phyloP scores from a whole-genome alignment of 2,797 vertebrate genomes.

The Hydrolagus colliei region DNA sequence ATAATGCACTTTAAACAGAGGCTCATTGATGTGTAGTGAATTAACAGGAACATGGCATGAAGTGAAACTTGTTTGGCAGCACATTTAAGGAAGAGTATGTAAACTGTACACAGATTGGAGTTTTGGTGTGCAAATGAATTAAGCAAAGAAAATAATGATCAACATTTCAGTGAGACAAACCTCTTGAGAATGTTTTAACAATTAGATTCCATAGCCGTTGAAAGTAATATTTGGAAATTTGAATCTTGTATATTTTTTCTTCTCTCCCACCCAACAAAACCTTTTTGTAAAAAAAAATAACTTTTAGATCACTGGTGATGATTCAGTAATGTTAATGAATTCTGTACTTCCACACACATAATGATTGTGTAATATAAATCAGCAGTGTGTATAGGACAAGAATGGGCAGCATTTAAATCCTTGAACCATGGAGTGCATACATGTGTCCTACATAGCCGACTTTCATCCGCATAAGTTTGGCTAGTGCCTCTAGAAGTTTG shows the following conservation, averaged over 20 bases:
- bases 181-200: background rate
- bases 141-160: background rate
- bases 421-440: background rate
- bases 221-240: background rate
- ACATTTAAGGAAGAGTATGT: background rate
- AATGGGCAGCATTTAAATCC: slow-evolving; percentile 2
- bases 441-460: background rate
- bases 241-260: slow-evolving; percentile 11
- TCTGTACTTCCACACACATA: slow-evolving; percentile 12
- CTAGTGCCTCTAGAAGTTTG: slow-evolving; percentile 1
- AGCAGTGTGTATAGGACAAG: slow-evolving; percentile 3
- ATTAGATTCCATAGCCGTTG: background rate
- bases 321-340: slow-evolving; percentile 25
- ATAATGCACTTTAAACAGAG: slow-evolving; percentile 27
- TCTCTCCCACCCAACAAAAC: background rate
- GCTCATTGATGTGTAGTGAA: slow-evolving; percentile 20
- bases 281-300: background rate
- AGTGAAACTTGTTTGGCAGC: background rate
- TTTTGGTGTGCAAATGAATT: background rate
- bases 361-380: slow-evolving; percentile 20
- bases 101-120: background rate
- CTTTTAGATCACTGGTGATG: slow-evolving; percentile 3
- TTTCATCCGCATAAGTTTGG: slow-evolving; percentile 14
- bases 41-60: background rate
- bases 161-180: background rate